These are phyloP conservation scores for Australoheros scitulus DNA, from an alignment of 2,113 vertebrate genomes.

Conservation along the genomic window DNA sequence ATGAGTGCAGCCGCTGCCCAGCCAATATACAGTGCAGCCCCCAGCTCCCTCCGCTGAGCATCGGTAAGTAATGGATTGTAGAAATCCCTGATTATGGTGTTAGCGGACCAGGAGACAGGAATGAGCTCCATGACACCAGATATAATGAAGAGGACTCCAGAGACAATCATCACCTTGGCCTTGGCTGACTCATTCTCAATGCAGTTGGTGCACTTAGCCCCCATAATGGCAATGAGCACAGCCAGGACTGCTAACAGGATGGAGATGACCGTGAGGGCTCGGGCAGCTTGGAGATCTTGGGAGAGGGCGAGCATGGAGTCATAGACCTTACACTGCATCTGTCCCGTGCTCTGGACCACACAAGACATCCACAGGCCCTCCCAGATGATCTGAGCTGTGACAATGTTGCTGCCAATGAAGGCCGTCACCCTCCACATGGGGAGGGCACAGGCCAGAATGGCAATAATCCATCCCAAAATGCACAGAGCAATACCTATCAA, in stretches of 20 bases:
- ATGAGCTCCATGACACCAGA: constrained; percentile 80
- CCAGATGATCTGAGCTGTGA: constrained; percentile 83
- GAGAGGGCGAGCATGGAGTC: constrained; percentile 81
- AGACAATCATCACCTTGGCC: constrained; percentile 80
- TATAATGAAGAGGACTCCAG: constrained; percentile 60
- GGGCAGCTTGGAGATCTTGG: constrained; percentile 79
- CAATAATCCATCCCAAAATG: constrained; percentile 80
- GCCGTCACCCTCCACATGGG: constrained; percentile 83
- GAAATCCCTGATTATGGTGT: constrained; percentile 81
- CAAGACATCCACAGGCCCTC: constrained; percentile 83
- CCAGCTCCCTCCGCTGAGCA: constrained; percentile 77
- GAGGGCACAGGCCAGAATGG: constrained; percentile 77
- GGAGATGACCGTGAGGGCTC: constrained; percentile 80
- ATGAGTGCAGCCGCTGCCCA: constrained; percentile 77
- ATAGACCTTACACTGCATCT: constrained; percentile 84
- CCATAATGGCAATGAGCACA: constrained; percentile 76
- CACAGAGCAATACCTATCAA: constrained; percentile 78
- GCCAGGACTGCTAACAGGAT: constrained; percentile 78
- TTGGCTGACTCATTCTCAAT: constrained; percentile 80
- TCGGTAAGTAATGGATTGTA: constrained; percentile 76
- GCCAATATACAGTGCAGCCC: constrained; percentile 78
- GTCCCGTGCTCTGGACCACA: constrained; percentile 82
- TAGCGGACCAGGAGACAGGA: constrained; percentile 79
- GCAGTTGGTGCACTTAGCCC: constrained; percentile 84
- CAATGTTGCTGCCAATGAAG: constrained; percentile 82